Evolutionary conservation across 2,797 vertebrate species (phyloP), one percentile per base, ranked within the genome.

Genomic region (Florisuga fusca): DNA sequence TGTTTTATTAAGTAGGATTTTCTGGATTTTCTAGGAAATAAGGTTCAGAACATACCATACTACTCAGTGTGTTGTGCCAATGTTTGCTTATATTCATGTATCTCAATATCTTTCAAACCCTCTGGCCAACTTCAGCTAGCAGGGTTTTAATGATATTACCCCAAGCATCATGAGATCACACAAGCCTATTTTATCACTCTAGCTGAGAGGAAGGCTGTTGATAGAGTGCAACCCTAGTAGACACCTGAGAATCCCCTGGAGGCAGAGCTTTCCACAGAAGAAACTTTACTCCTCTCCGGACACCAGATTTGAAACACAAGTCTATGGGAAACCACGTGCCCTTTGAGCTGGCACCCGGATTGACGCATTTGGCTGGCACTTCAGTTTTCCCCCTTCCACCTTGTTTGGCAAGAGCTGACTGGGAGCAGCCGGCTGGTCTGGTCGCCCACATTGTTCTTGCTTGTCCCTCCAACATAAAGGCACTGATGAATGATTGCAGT

Each of bases 311-410:
- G 96, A 96, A 96, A 96, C 25, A 91, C 33, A 91, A 95, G 63
- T 76, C 94, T 96, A 63, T 95, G 96, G 83, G 96, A 96, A 96
- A 93, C 63, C 85, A 63, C 2, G 15, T 50, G 74, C 55, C 80
- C 83, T 94, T 94, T 93, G 90, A 95, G 93, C 85, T 76, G 74
- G 88, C 80, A 90, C 85, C 75, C 36, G 2, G 48, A 93, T 74
- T 95, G 95, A 96, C 63, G 91, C 88, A 84, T 38, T 96, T 95
- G 83, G 95, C 23, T 59, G 90, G 33, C 84, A 82, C 72, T 71
- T 79, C 31, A n/a, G 25, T 58, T 92, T 93, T 63, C 34, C 67
- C 57, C 45, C 77, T 84, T 89, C 67, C 57, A 76, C 88, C 63
- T 67, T 3, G 4, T 46, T 92, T 97, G 95, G 93, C 95, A 95